Evolutionary conservation across 2,797 vertebrate genomes (phyloP).

Genomic region (Sebastes umbrosus): DNA sequence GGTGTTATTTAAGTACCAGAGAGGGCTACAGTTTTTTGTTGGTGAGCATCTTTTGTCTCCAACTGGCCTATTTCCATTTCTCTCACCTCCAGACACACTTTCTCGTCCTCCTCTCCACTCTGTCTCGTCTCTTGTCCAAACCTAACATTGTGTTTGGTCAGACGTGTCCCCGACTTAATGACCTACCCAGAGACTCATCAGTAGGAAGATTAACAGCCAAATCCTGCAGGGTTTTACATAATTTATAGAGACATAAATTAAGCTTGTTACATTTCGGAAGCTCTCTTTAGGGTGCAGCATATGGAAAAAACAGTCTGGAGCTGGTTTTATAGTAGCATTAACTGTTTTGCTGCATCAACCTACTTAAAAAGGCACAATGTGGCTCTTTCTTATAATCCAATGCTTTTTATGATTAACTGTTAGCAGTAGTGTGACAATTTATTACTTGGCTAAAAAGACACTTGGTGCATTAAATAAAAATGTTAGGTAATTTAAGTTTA

Average conservation of each 20-base stretch:
- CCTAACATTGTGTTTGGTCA: constrained; percentile 21
- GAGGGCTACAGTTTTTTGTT: neutral
- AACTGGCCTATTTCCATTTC: constrained; percentile 11
- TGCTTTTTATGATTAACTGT: constrained; percentile 3
- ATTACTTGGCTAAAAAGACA: neutral
- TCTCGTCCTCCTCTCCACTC: neutral
- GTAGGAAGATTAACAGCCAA: constrained; percentile 9
- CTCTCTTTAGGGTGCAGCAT: neutral
- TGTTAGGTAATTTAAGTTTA: neutral
- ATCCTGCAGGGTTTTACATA: constrained; percentile 21
- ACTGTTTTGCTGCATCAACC: neutral
- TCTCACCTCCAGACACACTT: neutral
- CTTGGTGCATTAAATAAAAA: neutral
- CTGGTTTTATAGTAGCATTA: constrained; percentile 22
- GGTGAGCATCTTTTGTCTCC: constrained; percentile 7
- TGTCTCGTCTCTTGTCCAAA: constrained; percentile 13
- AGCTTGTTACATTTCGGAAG: neutral
- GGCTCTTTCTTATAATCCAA: neutral
- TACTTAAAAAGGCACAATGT: neutral
- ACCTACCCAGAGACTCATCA: constrained; percentile 24
- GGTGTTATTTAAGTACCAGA: neutral
- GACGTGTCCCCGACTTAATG: constrained; percentile 30
- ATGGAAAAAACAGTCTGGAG: neutral
- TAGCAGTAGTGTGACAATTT: neutral
- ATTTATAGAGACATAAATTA: constrained; percentile 22